These are phyloP conservation scores for Itoplectis maculator DNA, from an alignment of 2,888 invertebrate genomes.

Conservation along the genomic window DNA sequence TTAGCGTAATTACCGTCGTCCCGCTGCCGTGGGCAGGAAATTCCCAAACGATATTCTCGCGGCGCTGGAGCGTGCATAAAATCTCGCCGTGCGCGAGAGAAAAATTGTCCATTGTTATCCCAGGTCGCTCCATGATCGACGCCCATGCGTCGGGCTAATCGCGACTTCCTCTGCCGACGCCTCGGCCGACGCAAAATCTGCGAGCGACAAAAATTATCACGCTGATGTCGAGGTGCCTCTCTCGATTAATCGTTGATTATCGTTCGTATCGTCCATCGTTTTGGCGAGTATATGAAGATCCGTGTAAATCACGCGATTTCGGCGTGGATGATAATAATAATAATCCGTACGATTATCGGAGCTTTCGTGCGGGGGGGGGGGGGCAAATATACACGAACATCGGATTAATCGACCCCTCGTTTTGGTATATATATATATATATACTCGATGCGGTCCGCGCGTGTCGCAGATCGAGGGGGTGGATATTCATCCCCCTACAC, in stretches of 20 bases:
- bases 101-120: conserved; percentile 54
- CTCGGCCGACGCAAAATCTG: conserved; percentile 25
- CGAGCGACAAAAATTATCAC: conserved; percentile 18
- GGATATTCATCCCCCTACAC: conserved; percentile 45
- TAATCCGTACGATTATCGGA: too few relatives aligned
- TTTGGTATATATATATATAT: too few relatives aligned
- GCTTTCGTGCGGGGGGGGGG: too few relatives aligned
- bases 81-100: background rate
- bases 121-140: conserved; percentile 49
- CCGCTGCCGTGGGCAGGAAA: conserved; percentile 1
- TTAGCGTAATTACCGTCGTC: conserved; percentile 21
- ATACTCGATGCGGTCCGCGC: background rate
- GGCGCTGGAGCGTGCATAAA: conserved; percentile 19
- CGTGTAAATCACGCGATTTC: too few relatives aligned
- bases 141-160: conserved; percentile 41
- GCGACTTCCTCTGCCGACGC: conserved; percentile 49
- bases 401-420: background rate
- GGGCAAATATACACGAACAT: background rate
- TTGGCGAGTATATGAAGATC: too few relatives aligned
- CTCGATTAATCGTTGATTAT: conserved; percentile 19
- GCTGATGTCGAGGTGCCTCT: background rate
- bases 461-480: conserved; percentile 21
- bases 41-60: conserved; percentile 5
- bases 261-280: background rate
- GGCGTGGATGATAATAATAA: too few relatives aligned